Evolutionary conservation across 2,797 vertebrate species (phyloP), one percentile per base, ranked within the genome.

Genomic region (Craterocephalus amniculus): DNA sequence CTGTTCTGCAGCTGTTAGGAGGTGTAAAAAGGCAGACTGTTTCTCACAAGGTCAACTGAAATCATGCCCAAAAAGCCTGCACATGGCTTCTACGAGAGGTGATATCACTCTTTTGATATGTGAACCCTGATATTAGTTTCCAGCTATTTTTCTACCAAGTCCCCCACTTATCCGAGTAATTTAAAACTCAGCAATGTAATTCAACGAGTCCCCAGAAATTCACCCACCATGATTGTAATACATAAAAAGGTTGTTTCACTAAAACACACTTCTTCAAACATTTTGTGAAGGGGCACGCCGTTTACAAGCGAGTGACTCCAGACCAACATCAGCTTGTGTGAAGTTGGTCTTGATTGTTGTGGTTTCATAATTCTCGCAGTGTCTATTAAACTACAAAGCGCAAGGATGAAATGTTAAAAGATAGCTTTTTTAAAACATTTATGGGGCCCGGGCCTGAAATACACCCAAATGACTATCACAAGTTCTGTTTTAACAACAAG

Each of bases 1-100:
- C 62, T 89, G 83, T 34, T 70, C 63, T 72, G 83, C 85, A 92
- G 89, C 89, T 92, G 86, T 83, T 80, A 68, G 57, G 40, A 59
- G 43, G 64, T 56, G 67, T 55, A 36, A 58, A 61, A 63, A 52
- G 48, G 24, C 24, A 4, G 4, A 63, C 57, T 66, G 55, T 80
- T 58, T 83, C 74, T 83, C 65, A 26, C 61, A 9, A 0, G 74
- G 60, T 70, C 68, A 54, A 38, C 43, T 52, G 51, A 67, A 75
- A 69, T 59, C 36, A 11, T 43, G 29, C 70, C 72, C 64, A 71
- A 63, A 67, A 70, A 36, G 10, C 63, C 73, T 45, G n/a, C 45
- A 22, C n/a, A 49, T 49, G 27, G 43, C 12, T 36, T 48, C 66
- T 11, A 26, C 32, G 62, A 56, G 76, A 70, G 63, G 55, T 65